Evolutionary conservation across 1,140 invertebrate species (phyloP), one percentile per base, ranked within the genome.

Genomic region (Solenopsis invicta): DNA sequence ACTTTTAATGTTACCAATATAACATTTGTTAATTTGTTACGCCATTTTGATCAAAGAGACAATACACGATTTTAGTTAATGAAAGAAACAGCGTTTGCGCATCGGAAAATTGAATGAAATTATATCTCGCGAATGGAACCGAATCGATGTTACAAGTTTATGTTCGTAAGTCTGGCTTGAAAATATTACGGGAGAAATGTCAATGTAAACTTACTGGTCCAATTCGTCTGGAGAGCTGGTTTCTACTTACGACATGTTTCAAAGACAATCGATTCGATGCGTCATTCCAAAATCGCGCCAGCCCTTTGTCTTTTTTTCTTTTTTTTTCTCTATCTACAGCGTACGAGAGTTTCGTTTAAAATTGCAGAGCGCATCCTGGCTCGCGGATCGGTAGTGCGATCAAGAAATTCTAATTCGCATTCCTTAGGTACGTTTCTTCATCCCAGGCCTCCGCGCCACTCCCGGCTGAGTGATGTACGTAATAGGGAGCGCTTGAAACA

Each of bases 401-500:
- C 89, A 80, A 91, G 88, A 91, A 84, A 84, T 84, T 90, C 89
- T 91, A 91, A 89, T 91, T 91, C 87, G 89, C 80, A 91, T 91
- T 91, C 90, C 90, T 87, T 88, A 91, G 89, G 89, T 90, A 91
- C 89, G 87, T 86, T 88, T 91, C 89, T 91, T 91, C 89, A 91
- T 91, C 89, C 89, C 89, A 91, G 90, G 90, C 90, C 88, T 91
- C 90, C 90, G 90, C 87, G 90, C 86, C 88, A 91, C 90, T 91
- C 88, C 90, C 88, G 90, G 90, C 85, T 71, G 88, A 89, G 90
- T 89, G 90, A 88, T 91, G 90, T 90, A 84, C 90, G 88, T 91
- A 89, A 91, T 91, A 91, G 76, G 88, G 88, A 91, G 90, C 89
- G 87, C 92, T 87, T 91, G 80, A 87, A 87, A 91, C 85, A 86